A percentile compares a stretch with the other conserved stretches of the same genome.
Evolutionary conservation across 2,888 invertebrate genomes (phyloP).

Genomic region (Altica lythri): DNA sequence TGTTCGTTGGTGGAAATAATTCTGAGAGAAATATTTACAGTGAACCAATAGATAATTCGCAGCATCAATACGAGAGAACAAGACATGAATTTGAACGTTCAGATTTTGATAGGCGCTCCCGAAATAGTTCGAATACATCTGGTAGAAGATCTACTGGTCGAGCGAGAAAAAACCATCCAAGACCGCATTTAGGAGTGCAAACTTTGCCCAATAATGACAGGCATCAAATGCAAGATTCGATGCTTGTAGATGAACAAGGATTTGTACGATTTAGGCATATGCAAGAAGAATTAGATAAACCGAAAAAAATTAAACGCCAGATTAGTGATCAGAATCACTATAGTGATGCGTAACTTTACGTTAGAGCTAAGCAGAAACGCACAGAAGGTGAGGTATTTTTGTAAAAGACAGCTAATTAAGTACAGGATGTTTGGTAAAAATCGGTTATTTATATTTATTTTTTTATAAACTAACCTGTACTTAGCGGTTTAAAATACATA

Average conservation of each 20-base stretch:
- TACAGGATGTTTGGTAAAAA: conserved; percentile 30
- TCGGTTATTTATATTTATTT: conserved; percentile 31
- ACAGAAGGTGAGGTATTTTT: conserved; percentile 46
- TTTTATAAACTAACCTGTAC: conserved; percentile 32
- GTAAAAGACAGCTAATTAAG: conserved; percentile 34
- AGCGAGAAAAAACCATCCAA: conserved; percentile 57
- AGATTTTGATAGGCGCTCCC: conserved; percentile 57
- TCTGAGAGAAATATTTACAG: conserved; percentile 61
- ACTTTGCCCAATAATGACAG: conserved; percentile 63
- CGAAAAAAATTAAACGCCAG: conserved; percentile 50
- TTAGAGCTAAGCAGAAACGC: conserved; percentile 44
- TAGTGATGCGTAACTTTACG: conserved; percentile 54
- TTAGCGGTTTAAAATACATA: conserved; percentile 20
- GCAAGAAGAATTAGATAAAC: conserved; percentile 46
- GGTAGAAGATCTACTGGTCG: conserved; percentile 54
- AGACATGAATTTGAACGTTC: conserved; percentile 67
- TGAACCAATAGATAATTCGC: conserved; percentile 53
- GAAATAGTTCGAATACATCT: conserved; percentile 55
- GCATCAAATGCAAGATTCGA: conserved; percentile 63
- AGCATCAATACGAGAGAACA: conserved; percentile 54
- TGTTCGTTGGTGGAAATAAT: conserved; percentile 52
- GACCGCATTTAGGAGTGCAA: conserved; percentile 62
- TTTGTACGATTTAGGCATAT: conserved; percentile 83
- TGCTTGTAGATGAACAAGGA: conserved; percentile 90
- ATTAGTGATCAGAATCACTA: conserved; percentile 51